Base-by-base conservation (phyloP, 2,797 vertebrate species). In the Distichodus sexfasciatus region DNA sequence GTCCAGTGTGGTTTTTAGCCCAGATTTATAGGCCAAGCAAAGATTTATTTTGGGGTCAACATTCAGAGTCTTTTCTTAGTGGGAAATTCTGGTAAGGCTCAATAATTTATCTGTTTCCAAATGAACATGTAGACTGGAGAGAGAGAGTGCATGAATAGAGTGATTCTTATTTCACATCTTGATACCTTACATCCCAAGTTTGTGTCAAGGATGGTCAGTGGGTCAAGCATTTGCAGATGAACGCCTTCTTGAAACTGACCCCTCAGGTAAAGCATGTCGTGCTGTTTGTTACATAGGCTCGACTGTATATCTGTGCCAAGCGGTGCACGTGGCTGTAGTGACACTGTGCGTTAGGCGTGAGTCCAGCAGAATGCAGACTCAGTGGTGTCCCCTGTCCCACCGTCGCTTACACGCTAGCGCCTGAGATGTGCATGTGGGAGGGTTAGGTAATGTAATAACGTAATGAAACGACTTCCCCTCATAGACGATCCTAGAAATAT, bases 31-130 rank as follows among this genome's bases (percentile, higher is more conserved):
- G 68, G 61, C 68, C 55, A 41, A 19, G 11, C 54, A 19, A 70
- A 72, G 71, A 78, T 78, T 78, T 81, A 71, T 74, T 78, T 72
- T 69, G 44, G 41, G 40, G 36, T 65, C 66, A 64, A 74, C 64
- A 69, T 41, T 66, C 29, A 38, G 46, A 47, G 26, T 67, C 54
- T 44, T 3, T 51, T 74, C 69, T 68, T 68, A 59, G 59, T 35
- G 59, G 48, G 17, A 24, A 23, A 59, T 40, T 38, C 36, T 41
- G 19, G 54, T 53, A 38, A 36, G 31, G 29, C 36, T 36, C 14
- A 17, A 67, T 55, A 58, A 63, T 71, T 74, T 60, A 76, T 75
- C 19, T 40, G 24, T 19, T 17, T 43, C 24, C 33, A 44, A 70
- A 31, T 57, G 58, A 59, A 58, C 40, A 50, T 40, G 33, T 14